phyloP scores from a whole-genome alignment of 2,888 invertebrate genomes.

The Microctonus aethiopoides region DNA sequence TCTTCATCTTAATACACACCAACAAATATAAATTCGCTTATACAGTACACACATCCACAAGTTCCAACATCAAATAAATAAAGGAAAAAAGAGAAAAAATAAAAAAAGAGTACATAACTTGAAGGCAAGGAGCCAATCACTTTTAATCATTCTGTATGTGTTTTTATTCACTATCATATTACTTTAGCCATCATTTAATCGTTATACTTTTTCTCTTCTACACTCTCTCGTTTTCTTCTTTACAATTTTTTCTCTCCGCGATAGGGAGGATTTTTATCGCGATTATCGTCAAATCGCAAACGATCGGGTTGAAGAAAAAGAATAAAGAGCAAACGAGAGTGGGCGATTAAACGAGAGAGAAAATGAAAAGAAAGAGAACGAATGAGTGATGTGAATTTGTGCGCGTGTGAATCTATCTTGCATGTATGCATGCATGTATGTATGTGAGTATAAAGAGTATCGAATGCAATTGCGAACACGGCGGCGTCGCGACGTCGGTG shows the following conservation, averaged over 20 bases:
- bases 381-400: background rate
- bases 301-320: slow-evolving; percentile 13
- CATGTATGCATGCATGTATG: background rate
- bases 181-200: background rate
- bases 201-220: background rate
- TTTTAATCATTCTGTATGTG: background rate
- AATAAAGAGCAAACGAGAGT: background rate
- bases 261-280: slow-evolving; percentile 21
- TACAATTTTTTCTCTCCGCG: slow-evolving; percentile 5
- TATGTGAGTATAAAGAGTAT: slow-evolving; percentile 16
- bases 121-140: background rate
- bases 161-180: background rate
- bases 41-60: background rate
- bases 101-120: background rate
- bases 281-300: slow-evolving; percentile 30
- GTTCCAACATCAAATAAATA: background rate
- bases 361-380: background rate
- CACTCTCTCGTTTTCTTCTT: background rate
- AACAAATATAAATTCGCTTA: background rate
- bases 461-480: slow-evolving; percentile 26
- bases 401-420: slow-evolving; percentile 1
- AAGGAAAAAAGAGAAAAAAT: background rate
- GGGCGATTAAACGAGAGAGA: background rate
- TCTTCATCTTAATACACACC: background rate
- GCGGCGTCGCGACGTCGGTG: slow-evolving; percentile 37